Evolutionary conservation across 2,888 invertebrate genomes (phyloP), one percentile per base, ranked within the genome.

Genomic region (Colletes collaris): DNA sequence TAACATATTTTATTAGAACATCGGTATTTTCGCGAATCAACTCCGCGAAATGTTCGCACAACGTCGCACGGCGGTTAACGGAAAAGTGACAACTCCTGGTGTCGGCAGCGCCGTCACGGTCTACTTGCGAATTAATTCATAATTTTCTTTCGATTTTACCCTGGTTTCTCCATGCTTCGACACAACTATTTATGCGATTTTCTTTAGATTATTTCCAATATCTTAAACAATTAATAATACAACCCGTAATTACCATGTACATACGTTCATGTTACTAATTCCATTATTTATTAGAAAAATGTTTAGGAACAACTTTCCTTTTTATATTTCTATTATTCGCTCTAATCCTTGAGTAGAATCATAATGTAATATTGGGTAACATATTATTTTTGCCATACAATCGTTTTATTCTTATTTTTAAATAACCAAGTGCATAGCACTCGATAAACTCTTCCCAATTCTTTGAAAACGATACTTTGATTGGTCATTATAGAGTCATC

Each of bases 51-150:
- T 77, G 59, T 67, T 76, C 59, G 19, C 56, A 77, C 59, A 10
- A 60, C 71, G 65, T 81, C 64, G 52, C 68, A 68, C 76, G 62
- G 13, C 71, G 55, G 67, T 71, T 73, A 81, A 71, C 81, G 83
- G 81, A 86, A 76, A 86, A 78, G 78, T 86, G 87, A 82, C 86
- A 87, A 87, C 66, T 81, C 65, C 62, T 68, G 44, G 44, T 66
- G 64, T 46, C 35, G 58, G 73, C 56, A 72, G 84, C 78, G 84
- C 84, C 64, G 66, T 69, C 66, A 70, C 77, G 81, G 74, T 83
- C 83, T 76, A 83, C 72, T 78, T 68, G 19, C 11, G 53, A 75
- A 81, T 63, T 63, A 73, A 73, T 37, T 66, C 65, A 27, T 52
- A 50, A 79, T 65, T 70, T 58, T 69, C 62, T 46, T 19, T 52